phyloP scores from a whole-genome alignment of 2,797 vertebrate genomes.

The Anisognathus igniventris region DNA sequence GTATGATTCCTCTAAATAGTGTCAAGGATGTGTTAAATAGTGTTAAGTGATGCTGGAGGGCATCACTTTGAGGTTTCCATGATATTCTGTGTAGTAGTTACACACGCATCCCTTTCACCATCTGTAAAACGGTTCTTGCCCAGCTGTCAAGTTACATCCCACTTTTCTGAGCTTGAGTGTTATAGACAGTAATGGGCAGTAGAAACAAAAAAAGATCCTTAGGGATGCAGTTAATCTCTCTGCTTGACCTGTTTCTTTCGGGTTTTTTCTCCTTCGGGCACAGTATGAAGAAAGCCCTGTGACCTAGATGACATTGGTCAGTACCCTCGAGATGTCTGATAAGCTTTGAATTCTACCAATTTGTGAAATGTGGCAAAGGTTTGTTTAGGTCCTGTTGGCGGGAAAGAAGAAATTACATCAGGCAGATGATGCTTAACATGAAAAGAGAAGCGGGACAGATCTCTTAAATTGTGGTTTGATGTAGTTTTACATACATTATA shows the following conservation, averaged over 20 bases:
- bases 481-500: background rate
- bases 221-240: background rate
- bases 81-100: background rate
- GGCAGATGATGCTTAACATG: background rate
- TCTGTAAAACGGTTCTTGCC: background rate
- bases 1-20: background rate
- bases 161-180: background rate
- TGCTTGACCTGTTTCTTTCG: background rate
- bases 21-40: background rate
- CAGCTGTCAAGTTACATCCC: background rate
- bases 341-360: background rate
- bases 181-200: background rate
- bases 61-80: background rate
- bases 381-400: background rate
- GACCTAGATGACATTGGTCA: background rate
- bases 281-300: background rate
- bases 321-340: background rate
- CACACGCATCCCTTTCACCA: accelerated
- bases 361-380: background rate
- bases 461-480: background rate
- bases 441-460: constrained; percentile 3
- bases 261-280: background rate
- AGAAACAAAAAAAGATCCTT: background rate
- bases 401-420: constrained; percentile 12
- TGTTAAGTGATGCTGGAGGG: background rate